phyloP scores from a whole-genome alignment of 2,888 invertebrate species.

The Isotomurus palustris region DNA sequence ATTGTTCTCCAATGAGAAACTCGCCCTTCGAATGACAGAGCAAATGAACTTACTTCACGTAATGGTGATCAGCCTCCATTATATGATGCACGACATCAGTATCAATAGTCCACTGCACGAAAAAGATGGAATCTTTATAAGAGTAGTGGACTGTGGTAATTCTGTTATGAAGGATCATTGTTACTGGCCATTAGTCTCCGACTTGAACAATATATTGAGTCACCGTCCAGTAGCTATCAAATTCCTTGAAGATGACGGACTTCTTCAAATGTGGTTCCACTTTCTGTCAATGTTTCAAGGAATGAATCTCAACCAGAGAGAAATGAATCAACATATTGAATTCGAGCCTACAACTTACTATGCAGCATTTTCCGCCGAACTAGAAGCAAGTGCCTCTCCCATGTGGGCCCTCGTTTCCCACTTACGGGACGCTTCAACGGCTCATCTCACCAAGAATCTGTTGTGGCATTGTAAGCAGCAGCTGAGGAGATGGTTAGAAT shows the following conservation, averaged over 20 bases:
- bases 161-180: conserved; percentile 96
- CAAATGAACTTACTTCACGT: conserved; percentile 84
- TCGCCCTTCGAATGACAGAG: conserved; percentile 86
- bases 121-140: conserved; percentile 73
- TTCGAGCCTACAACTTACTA: conserved; percentile 97
- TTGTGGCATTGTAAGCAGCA: conserved; percentile 70
- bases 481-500: conserved; percentile 83
- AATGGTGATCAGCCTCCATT: conserved; percentile 79
- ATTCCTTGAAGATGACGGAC: conserved; percentile 79
- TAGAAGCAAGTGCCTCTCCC: conserved; percentile 94
- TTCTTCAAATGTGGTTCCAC: conserved; percentile 94
- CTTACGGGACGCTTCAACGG: conserved; percentile 67
- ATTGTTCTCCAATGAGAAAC: conserved; percentile 87
- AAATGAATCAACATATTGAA: conserved; percentile 85
- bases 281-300: conserved; percentile 94
- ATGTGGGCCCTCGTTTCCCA: conserved; percentile 96
- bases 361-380: conserved; percentile 93
- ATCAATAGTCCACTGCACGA: conserved; percentile 79
- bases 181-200: conserved; percentile 96
- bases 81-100: conserved; percentile 73
- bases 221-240: conserved; percentile 85
- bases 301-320: conserved; percentile 94
- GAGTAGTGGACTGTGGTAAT: conserved; percentile 86
- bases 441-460: conserved; percentile 67
- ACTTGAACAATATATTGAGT: conserved; percentile 91